A percentile compares a stretch with the other conserved stretches of the same genome.
Conservation (phyloP, 2,888 invertebrate genomes). For the Drosophila nigritarsus region DNA sequence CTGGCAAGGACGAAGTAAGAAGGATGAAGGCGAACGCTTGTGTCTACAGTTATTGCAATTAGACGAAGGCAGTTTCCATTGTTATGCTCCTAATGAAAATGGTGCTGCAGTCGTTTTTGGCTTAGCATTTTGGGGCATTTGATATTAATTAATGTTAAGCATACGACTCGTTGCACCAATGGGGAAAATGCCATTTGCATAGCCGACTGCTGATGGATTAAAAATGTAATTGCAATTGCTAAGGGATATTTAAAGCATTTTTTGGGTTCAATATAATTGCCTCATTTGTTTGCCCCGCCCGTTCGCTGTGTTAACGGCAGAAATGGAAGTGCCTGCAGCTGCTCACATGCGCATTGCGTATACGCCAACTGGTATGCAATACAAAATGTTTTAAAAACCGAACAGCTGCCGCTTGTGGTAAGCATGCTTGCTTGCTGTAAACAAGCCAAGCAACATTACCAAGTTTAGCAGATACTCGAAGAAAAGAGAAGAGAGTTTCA, state of each 20-base stretch:
- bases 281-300: conserved; percentile 21
- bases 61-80: conserved; percentile 66
- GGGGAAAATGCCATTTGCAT: conserved; percentile 52
- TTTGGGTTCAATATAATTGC: conserved; percentile 22
- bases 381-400: conserved; percentile 8
- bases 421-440: conserved; percentile 7
- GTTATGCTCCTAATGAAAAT: conserved; percentile 72
- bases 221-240: conserved; percentile 61
- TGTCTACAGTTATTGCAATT: conserved; percentile 70
- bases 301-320: conserved; percentile 5
- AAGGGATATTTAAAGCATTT: conserved; percentile 18
- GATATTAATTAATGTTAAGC: conserved; percentile 75
- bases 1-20: conserved; percentile 23
- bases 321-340: conserved; percentile 26
- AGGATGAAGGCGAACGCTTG: conserved; percentile 8
- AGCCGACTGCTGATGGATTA: conserved; percentile 64
- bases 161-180: conserved; percentile 48
- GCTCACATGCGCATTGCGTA: conserved; percentile 26
- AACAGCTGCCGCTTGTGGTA: conserved; percentile 15
- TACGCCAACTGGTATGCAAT: conserved; percentile 18
- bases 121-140: conserved; percentile 61
- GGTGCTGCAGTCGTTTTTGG: conserved; percentile 61
- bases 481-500: conserved; percentile 3
- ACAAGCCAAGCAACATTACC: conserved; percentile 6
- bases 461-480: conserved; percentile 22